phyloP scores from a whole-genome alignment of 37 sponge, comb jelly and placozoan species.

The Theonella swinhoei region DNA sequence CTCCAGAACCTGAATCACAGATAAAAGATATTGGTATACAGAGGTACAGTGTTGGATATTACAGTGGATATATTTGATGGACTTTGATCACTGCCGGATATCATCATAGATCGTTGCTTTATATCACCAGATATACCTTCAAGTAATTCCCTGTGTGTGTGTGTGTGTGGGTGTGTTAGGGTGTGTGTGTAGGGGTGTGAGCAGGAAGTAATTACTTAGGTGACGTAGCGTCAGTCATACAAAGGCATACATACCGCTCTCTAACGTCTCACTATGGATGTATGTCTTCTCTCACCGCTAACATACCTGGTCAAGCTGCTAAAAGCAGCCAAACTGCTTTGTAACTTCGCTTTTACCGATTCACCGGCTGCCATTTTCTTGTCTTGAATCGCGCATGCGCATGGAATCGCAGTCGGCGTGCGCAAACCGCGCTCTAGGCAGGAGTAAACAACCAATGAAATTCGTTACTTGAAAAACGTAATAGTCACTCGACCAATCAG shows the following conservation, averaged over 20 bases:
- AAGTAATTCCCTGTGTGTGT: conserved; percentile 9
- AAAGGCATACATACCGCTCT: too few species aligned
- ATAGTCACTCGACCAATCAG: conserved; percentile 33
- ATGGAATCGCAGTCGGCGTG: neutral
- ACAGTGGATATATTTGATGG: neutral
- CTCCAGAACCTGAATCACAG: conserved; percentile 43
- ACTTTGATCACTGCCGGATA: neutral
- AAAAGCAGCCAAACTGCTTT: conserved; percentile 38
- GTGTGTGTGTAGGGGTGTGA: neutral
- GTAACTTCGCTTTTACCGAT: conserved; percentile 50
- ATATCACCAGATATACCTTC: conserved; percentile 1
- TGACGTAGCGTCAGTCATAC: too few species aligned
- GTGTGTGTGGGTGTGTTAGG: too few species aligned
- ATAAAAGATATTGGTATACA: neutral
- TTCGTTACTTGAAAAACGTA: neutral
- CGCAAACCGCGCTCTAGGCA: neutral
- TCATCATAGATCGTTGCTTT: neutral
- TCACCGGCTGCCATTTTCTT: conserved; percentile 21
- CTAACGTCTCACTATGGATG: neutral
- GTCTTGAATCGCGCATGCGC: neutral
- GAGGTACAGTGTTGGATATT: neutral
- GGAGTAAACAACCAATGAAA: neutral
- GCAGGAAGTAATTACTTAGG: too few species aligned
- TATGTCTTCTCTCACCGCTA: too few species aligned
- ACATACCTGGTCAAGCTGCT: conserved; percentile 52